phyloP scores from a whole-genome alignment of 1,140 invertebrate genomes.

The Macrostomum lignano region DNA sequence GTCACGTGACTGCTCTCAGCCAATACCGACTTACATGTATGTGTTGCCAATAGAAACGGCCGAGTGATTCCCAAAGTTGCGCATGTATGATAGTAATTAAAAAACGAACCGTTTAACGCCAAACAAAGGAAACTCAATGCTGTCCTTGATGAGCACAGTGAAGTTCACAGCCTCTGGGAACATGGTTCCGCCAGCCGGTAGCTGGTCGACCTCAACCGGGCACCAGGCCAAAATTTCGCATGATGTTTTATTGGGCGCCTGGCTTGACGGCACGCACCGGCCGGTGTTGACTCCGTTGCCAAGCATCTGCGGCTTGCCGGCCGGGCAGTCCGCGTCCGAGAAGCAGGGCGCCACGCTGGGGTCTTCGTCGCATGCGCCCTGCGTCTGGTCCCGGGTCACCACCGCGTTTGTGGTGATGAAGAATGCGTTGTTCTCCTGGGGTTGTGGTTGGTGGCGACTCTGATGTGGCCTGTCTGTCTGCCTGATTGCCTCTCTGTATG shows the following conservation, averaged over 20 bases:
- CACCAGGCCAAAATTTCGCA: conserved; percentile 8
- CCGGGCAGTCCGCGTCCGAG: conserved; percentile 7
- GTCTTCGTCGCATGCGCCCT: conserved; percentile 7
- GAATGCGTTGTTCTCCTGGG: conserved; percentile 8
- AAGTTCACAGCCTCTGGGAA: conserved; percentile 4
- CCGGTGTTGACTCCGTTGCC: conserved; percentile 9
- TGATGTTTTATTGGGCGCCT: conserved; percentile 4
- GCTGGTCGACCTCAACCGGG: conserved; percentile 6
- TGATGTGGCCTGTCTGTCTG: too few relatives aligned
- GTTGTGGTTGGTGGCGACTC: too few relatives aligned
- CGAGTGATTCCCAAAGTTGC: too few relatives aligned
- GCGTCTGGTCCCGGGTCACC: conserved; percentile 4
- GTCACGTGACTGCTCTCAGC: too few relatives aligned
- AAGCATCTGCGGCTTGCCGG: neutral
- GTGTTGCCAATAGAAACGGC: too few relatives aligned
- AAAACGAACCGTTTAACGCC: conserved; percentile 7
- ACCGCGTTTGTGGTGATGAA: conserved; percentile 8
- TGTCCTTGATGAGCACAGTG: conserved; percentile 6
- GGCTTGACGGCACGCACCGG: conserved; percentile 3
- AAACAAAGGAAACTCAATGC: conserved; percentile 4
- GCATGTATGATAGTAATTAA: too few relatives aligned
- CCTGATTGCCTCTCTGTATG: too few relatives aligned
- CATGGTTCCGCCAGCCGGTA: conserved; percentile 1
- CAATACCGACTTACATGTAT: too few relatives aligned
- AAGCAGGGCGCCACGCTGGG: neutral